Evolutionary conservation across 2,888 invertebrate species (phyloP), one percentile per base, ranked within the genome.

Genomic region (Nomada fabriciana): DNA sequence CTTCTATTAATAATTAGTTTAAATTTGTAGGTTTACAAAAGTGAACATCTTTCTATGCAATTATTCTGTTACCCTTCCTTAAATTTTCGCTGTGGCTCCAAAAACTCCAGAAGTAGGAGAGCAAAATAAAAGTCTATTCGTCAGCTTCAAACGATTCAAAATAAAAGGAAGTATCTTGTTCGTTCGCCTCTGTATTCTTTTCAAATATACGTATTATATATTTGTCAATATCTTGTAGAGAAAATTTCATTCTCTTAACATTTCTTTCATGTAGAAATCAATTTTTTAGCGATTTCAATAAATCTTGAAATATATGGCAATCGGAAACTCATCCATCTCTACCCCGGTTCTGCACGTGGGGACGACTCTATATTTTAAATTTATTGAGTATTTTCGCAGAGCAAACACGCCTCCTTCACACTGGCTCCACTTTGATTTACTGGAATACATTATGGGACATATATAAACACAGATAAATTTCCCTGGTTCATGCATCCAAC

Each of bases 311-410:
- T 59, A 68, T 64, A 77, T 64, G 59, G 3, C 43, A 4, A 65
- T 47, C n/a, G 13, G 43, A 43, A 73, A 13, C 18, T 47, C 72
- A 9, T 73, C 25, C 29, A 20, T 64, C 64, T 43, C 25, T n/a
- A 0, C 20, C n/a, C n/a, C 23, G 43, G 3, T 29, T 15, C 29
- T 36, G 15, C 13, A 57, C 18, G 55, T 11, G 57, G 29, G 57
- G 36, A 67, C 73, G 20, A 57, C 43, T 47, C 55, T 43, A 47
- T 57, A 57, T 71, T 69, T 65, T 42, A 55, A 61, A 76, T 76
- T 71, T 71, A 76, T 64, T 42, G 67, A 36, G 52, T 57, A 43
- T 55, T 64, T 55, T 47, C 55, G 18, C 42, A 23, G 53, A 55
- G 64, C 53, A 47, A 47, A 25, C 64, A 29, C 29, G 29, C 55